A percentile compares a stretch with the other conserved stretches of the same genome.
phyloP scores from a whole-genome alignment of 1,140 invertebrate species.

The Apolygus lucorum region DNA sequence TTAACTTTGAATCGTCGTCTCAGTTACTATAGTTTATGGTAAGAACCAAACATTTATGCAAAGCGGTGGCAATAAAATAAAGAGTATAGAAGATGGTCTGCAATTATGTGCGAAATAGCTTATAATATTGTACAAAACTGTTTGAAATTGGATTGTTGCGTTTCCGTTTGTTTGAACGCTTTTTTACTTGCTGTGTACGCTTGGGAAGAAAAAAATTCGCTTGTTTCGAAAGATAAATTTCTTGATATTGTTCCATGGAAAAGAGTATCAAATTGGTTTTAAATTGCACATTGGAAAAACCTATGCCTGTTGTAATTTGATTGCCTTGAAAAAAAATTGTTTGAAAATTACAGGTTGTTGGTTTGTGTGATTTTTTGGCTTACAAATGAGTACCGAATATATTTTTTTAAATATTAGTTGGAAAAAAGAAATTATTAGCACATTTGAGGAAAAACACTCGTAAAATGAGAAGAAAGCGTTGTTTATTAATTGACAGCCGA shows the following conservation, averaged over 20 bases:
- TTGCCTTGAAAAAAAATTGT: not conserved
- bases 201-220: not conserved
- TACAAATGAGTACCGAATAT: not conserved
- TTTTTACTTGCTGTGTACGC: not conserved
- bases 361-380: not conserved
- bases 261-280: no score
- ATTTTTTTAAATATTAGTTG: slow-evolving; percentile 9
- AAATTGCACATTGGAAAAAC: no score
- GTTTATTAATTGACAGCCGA: not conserved
- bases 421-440: not conserved
- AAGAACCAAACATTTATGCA: no score
- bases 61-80: slow-evolving; percentile 6
- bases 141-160: not conserved
- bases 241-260: no score
- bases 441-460: no score
- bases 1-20: no score
- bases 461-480: not conserved
- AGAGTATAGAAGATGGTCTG: not conserved
- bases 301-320: slow-evolving; percentile 12
- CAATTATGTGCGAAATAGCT: not conserved
- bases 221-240: not conserved
- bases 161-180: not conserved
- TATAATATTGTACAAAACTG: not conserved
- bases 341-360: not conserved
- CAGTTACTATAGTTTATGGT: no score